Evolutionary conservation across 2,797 vertebrate genomes (phyloP), one percentile per base, ranked within the genome.

Genomic region (Denticeps clupeoides): DNA sequence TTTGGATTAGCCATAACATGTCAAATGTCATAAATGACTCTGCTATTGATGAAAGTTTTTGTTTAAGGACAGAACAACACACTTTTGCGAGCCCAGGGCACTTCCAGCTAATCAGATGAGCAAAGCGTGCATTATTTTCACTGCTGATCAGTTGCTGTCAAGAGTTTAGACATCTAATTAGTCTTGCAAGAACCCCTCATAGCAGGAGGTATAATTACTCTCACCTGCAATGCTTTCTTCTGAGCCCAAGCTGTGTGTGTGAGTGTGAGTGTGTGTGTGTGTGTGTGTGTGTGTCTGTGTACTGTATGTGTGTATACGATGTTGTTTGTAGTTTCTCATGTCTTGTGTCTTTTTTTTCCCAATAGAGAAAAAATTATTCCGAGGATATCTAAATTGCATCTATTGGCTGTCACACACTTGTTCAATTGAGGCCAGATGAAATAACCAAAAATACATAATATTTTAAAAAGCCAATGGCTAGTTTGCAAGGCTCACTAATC

Each of bases 401-500:
- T n/a, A n/a, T n/a, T n/a, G n/a, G n/a, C n/a, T n/a, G n/a, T n/a
- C n/a, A n/a, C n/a, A n/a, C n/a, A n/a, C n/a, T n/a, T n/a, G n/a
- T n/a, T n/a, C n/a, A n/a, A n/a, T n/a, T n/a, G n/a, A n/a, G n/a
- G n/a, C 58, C 41, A 42, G 59, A 65, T 62, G 62, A 64, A 64
- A 70, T 42, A 41, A 60, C 69, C 66, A 55, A n/a, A 12, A 4
- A 41, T 13, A 52, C 32, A 44, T 12, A 26, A 27, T 53, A 60
- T 52, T 51, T 49, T 62, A 63, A 71, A 80, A 18, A 38, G 35
- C 35, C 74, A 83, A 71, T 80, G 82, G 80, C 78, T 67, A 82
- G 69, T 71, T 61, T 54, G 54, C 19, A 67, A 59, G 50, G 73
- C 75, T 71, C 65, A 65, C 77, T 84, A 80, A 82, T 81, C 77